Percentiles rank a stretch among this genome's conserved stretches.
phyloP scores from a whole-genome alignment of 2,113 vertebrate genomes.

The Hippocampus guttulatus region DNA sequence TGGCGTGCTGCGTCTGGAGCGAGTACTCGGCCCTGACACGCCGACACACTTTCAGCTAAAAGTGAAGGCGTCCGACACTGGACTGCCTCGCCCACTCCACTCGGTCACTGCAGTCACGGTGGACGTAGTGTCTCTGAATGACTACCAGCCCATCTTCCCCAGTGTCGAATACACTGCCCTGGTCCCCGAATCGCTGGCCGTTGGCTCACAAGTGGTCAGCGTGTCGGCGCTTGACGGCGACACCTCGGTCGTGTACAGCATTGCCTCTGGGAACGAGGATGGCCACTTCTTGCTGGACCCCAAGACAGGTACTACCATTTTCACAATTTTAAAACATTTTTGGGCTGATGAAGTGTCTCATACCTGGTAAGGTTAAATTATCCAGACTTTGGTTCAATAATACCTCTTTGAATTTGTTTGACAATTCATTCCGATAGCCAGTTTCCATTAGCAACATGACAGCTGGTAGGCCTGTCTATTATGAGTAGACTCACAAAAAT shows the following conservation, averaged over 20 bases:
- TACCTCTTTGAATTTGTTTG: background rate
- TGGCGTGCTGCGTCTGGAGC: slow-evolving; percentile 86
- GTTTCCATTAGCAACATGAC: background rate
- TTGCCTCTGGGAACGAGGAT: slow-evolving; percentile 83
- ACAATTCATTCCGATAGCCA: background rate
- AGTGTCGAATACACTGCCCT: slow-evolving; percentile 76
- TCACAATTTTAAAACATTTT: background rate
- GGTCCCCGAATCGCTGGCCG: slow-evolving; percentile 78
- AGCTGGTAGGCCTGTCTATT: too few relatives aligned
- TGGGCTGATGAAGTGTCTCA: background rate
- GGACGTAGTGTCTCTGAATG: slow-evolving; percentile 82
- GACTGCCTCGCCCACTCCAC: slow-evolving; percentile 77
- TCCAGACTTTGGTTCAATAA: too few relatives aligned
- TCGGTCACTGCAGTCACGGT: slow-evolving; percentile 80
- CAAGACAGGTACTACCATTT: slow-evolving; percentile 74
- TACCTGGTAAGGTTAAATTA: background rate
- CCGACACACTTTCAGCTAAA: slow-evolving; percentile 79
- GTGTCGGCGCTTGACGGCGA: slow-evolving; percentile 77
- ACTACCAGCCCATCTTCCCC: slow-evolving; percentile 87
- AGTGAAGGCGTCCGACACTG: slow-evolving; percentile 85
- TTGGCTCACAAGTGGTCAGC: slow-evolving; percentile 79
- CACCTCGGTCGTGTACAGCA: slow-evolving; percentile 71
- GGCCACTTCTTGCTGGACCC: slow-evolving; percentile 79
- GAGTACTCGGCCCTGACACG: slow-evolving; percentile 73
- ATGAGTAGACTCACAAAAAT: too few relatives aligned